phyloP scores from a whole-genome alignment of 2,888 invertebrate genomes.

The Calameuta idolon region DNA sequence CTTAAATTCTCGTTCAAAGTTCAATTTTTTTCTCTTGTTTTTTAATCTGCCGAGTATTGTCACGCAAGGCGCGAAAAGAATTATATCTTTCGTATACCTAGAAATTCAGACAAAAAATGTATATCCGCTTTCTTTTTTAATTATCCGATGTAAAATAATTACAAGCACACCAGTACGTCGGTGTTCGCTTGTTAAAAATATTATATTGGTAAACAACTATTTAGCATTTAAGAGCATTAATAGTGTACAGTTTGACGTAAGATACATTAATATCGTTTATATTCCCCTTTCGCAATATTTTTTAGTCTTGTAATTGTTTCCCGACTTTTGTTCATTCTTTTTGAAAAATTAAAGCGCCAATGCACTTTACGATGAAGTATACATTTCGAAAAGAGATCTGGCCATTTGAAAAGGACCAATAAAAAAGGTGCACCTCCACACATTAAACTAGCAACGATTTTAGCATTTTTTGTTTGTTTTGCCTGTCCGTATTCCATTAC shows the following conservation, averaged over 20 bases:
- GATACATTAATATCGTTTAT: background rate
- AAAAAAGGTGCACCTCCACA: background rate
- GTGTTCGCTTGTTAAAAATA: background rate
- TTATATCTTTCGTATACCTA: background rate
- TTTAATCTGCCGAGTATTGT: background rate
- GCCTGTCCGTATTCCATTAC: background rate
- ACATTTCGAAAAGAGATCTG: background rate
- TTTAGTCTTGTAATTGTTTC: background rate
- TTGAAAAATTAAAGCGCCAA: background rate
- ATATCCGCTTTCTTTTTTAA: background rate
- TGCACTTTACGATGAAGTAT: background rate
- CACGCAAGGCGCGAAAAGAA: background rate
- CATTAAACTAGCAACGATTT: background rate
- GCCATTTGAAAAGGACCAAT: background rate
- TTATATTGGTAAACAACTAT: background rate
- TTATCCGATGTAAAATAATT: background rate
- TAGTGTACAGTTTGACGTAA: background rate
- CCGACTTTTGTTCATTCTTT: background rate
- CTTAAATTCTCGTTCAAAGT: background rate
- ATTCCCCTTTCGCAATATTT: background rate
- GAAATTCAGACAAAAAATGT: background rate
- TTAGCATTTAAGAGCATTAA: background rate
- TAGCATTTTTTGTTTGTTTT: background rate
- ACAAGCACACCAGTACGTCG: background rate
- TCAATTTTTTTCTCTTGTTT: background rate